Conservation (phyloP, 2,113 vertebrate genomes). For the Ammodytes marinus region DNA sequence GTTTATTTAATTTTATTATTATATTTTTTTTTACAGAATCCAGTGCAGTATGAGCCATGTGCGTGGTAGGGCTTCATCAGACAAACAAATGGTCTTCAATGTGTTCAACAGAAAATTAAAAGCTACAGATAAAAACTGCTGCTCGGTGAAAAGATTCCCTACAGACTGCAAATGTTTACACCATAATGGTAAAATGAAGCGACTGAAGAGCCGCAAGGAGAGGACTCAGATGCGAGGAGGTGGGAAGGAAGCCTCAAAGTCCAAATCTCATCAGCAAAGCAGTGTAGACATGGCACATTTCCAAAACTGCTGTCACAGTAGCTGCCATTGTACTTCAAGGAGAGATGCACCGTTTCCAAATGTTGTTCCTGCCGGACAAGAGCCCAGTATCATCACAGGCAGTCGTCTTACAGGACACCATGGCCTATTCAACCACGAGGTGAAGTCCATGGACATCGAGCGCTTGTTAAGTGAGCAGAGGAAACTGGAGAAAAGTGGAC, state of each 20-base stretch:
- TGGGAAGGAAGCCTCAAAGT: conserved; percentile 36
- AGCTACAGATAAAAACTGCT: conserved; percentile 32
- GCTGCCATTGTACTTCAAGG: conserved; percentile 20
- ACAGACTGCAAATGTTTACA: conserved; percentile 28
- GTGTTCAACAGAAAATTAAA: conserved; percentile 45
- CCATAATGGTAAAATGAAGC: conserved; percentile 67
- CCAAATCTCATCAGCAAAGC: conserved; percentile 35
- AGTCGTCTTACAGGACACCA: conserved; percentile 82
- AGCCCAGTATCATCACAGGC: conserved; percentile 84
- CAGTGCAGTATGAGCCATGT: conserved; percentile 65
- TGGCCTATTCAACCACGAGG: conserved; percentile 86
- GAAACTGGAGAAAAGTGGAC: conserved; percentile 30
- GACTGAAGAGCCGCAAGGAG: conserved; percentile 83
- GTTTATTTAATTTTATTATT: neutral
- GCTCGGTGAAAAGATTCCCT: neutral
- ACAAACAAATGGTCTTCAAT: conserved; percentile 43
- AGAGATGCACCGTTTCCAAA: conserved; percentile 54
- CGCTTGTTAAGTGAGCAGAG: conserved; percentile 77
- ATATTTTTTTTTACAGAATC: conserved; percentile 42
- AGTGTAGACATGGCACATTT: conserved; percentile 37
- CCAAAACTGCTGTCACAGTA: conserved; percentile 47
- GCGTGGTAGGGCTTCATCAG: conserved; percentile 32
- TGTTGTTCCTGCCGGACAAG: conserved; percentile 48
- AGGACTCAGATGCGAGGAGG: conserved; percentile 66
- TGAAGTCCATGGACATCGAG: conserved; percentile 86